Conservation (phyloP, 2,888 invertebrate species). For the Neocrepidodera transversa region DNA sequence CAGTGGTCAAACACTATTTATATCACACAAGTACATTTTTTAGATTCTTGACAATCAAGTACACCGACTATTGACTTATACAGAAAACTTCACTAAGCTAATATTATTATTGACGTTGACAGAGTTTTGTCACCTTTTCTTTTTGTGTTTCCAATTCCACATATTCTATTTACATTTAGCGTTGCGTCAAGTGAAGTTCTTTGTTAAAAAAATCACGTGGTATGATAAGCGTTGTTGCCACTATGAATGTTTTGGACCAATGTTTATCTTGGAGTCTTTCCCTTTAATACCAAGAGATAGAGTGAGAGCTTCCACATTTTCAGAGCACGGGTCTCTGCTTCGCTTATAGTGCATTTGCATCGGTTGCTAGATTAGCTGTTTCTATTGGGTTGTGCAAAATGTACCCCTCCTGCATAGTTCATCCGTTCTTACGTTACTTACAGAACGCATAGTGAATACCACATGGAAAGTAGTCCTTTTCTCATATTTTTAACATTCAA, state of each 20-base stretch:
- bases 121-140: no score
- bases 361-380: constrained; percentile 59
- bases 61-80: no score
- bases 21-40: no score
- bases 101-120: no score
- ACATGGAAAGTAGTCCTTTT: constrained; percentile 12
- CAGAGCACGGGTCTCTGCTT: constrained; percentile 62
- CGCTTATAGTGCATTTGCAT: constrained; percentile 57
- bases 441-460: constrained; percentile 31
- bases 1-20: background rate
- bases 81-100: no score
- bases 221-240: constrained; percentile 2
- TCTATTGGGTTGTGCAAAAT: constrained; percentile 58
- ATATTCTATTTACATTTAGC: no score
- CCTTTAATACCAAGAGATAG: constrained; percentile 61
- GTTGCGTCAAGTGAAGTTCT: no score
- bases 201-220: background rate
- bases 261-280: constrained; percentile 52
- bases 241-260: constrained; percentile 30
- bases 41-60: no score
- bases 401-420: constrained; percentile 44
- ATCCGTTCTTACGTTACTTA: constrained; percentile 17
- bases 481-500: no score
- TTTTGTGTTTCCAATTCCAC: no score
- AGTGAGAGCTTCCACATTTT: constrained; percentile 61